These are phyloP conservation scores for crab-eating macaque (Macaca fascicularis) DNA, from an alignment of 2,113 vertebrate genomes.

Conservation along the genomic window DNA sequence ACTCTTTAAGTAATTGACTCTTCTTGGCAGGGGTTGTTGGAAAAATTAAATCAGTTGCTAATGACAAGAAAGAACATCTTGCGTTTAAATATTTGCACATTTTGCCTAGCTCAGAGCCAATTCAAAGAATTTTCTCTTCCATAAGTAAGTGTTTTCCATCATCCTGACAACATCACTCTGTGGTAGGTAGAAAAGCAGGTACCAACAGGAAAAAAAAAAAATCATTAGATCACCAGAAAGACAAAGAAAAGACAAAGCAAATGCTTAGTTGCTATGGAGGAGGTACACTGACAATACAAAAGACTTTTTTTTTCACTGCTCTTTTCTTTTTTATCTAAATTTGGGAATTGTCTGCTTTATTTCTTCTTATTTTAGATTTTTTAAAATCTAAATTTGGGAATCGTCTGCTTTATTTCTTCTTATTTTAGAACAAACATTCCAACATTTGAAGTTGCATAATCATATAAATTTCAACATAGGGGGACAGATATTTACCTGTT, in stretches of 20 bases:
- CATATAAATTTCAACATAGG: not conserved
- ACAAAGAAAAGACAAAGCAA: slow-evolving; percentile 6
- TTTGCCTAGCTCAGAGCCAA: slow-evolving; percentile 55
- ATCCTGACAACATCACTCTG: slow-evolving; percentile 43
- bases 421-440: not conserved
- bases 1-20: not conserved
- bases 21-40: slow-evolving; percentile 47
- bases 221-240: slow-evolving; percentile 59
- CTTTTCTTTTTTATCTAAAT: slow-evolving; percentile 28
- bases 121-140: not conserved
- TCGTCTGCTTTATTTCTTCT: slow-evolving; percentile 22
- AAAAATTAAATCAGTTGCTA: slow-evolving; percentile 62
- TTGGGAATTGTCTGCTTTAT: slow-evolving; percentile 12
- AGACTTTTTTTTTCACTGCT: not conserved
- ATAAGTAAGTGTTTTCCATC: slow-evolving; percentile 54
- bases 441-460: not conserved
- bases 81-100: slow-evolving; percentile 57
- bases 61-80: slow-evolving; percentile 63
- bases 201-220: slow-evolving; percentile 66
- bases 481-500: not conserved
- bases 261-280: not conserved
- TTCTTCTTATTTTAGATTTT: not conserved
- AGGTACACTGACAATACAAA: not conserved
- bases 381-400: not conserved
- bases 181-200: slow-evolving; percentile 61